phyloP scores from a whole-genome alignment of 2,888 invertebrate species.

The Argynnis bischoffii region DNA sequence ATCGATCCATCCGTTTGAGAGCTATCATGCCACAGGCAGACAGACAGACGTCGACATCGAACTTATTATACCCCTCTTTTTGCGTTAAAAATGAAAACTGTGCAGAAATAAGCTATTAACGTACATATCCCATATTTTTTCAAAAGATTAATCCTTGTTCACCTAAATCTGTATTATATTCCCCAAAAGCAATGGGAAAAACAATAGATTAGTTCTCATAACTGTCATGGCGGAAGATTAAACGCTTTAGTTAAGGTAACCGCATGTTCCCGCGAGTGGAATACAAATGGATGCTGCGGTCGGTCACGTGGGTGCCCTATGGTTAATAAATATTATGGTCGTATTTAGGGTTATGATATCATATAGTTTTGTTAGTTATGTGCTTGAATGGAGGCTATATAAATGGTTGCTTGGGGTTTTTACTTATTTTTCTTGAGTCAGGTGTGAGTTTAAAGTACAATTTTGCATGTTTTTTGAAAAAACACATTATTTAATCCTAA shows the following conservation, averaged over 20 bases:
- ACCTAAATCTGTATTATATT: slow-evolving; percentile 6
- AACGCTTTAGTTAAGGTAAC: slow-evolving; percentile 36
- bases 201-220: slow-evolving; percentile 37
- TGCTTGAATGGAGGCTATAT: slow-evolving; percentile 6
- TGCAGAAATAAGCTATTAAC: too few relatives aligned
- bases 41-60: too few relatives aligned
- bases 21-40: too few relatives aligned
- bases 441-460: too few relatives aligned
- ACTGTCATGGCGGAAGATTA: slow-evolving; percentile 37
- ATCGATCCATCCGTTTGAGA: too few relatives aligned
- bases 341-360: slow-evolving; percentile 33
- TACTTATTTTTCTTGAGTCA: not conserved
- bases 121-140: too few relatives aligned
- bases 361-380: slow-evolving; percentile 10
- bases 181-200: slow-evolving; percentile 14
- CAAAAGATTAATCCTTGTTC: too few relatives aligned
- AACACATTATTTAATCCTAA: too few relatives aligned
- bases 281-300: slow-evolving; percentile 36
- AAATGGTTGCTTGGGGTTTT: not conserved
- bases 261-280: slow-evolving; percentile 32
- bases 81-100: too few relatives aligned
- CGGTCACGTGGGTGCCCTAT: slow-evolving; percentile 36
- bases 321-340: slow-evolving; percentile 41
- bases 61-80: too few relatives aligned
- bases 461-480: too few relatives aligned